phyloP scores from a whole-genome alignment of 1,140 invertebrate species.

The Trichonephila clavata region DNA sequence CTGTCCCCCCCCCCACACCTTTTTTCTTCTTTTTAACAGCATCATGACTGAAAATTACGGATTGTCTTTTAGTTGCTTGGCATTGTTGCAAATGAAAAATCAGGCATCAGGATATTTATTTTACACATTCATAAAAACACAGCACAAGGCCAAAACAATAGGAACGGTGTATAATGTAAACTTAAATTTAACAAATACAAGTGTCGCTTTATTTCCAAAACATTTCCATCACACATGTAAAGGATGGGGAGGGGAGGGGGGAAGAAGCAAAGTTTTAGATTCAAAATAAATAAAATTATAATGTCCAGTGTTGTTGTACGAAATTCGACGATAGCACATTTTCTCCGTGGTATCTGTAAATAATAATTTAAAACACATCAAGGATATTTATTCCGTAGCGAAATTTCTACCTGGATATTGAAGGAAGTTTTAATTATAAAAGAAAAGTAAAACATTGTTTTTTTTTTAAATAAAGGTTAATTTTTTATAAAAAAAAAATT shows the following conservation, averaged over 20 bases:
- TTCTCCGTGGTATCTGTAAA: neutral
- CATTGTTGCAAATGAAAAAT: neutral
- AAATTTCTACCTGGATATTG: neutral
- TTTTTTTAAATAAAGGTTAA: neutral
- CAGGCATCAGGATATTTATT: neutral
- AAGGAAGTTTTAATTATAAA: neutral
- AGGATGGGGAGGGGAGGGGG: neutral
- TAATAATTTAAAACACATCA: constrained; percentile 26
- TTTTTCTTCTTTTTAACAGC: neutral
- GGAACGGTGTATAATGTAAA: neutral
- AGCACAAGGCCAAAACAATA: neutral
- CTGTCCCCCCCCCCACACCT: neutral
- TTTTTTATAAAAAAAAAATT: neutral
- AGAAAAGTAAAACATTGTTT: neutral
- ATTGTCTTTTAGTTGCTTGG: constrained; percentile 1
- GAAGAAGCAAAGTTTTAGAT: neutral
- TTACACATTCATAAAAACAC: neutral
- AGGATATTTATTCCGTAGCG: neutral
- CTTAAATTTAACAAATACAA: neutral
- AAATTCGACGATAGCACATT: neutral
- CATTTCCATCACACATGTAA: neutral
- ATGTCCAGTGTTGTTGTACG: neutral
- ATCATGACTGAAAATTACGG: neutral
- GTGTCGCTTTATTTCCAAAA: neutral
- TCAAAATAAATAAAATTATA: neutral